These are phyloP conservation scores for Aphelinus certus DNA, from an alignment of 1,140 invertebrate genomes.

Conservation along the genomic window DNA sequence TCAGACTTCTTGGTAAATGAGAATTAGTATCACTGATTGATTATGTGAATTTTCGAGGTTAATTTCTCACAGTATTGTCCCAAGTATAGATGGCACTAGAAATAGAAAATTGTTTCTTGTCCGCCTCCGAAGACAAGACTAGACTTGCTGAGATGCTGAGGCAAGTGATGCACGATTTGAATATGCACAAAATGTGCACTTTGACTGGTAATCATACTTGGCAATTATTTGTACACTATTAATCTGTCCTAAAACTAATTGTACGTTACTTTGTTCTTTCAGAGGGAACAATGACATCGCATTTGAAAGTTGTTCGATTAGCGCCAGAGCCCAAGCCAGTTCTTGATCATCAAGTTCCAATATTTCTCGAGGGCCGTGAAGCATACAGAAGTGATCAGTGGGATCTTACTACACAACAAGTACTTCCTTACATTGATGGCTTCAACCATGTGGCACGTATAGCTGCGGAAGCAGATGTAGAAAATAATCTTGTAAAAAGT, in stretches of 20 bases:
- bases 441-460: slow-evolving; percentile 90
- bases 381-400: slow-evolving; percentile 75
- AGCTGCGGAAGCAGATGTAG: slow-evolving; percentile 85
- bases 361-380: slow-evolving; percentile 75
- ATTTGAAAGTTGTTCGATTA: slow-evolving; percentile 81
- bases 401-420: slow-evolving; percentile 93
- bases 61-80: slow-evolving; percentile 34
- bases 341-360: slow-evolving; percentile 90
- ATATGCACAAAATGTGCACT: slow-evolving; percentile 80
- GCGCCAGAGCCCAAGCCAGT: slow-evolving; percentile 84
- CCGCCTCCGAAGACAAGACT: slow-evolving; percentile 70
- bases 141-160: slow-evolving; percentile 79
- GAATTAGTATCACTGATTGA: slow-evolving; percentile 18
- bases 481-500: slow-evolving; percentile 92
- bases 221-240: slow-evolving; percentile 18
- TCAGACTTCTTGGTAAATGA: slow-evolving; percentile 84
- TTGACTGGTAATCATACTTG: slow-evolving; percentile 71
- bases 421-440: slow-evolving; percentile 90
- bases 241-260: neutral
- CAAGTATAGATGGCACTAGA: slow-evolving; percentile 77
- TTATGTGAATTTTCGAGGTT: slow-evolving; percentile 13
- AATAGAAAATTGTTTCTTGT: slow-evolving; percentile 82
- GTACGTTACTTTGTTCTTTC: slow-evolving; percentile 31
- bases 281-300: slow-evolving; percentile 82
- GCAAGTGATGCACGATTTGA: slow-evolving; percentile 82